These are phyloP conservation scores for Sebastes nivosus DNA, from an alignment of 2,797 vertebrate genomes.

Conservation along the genomic window DNA sequence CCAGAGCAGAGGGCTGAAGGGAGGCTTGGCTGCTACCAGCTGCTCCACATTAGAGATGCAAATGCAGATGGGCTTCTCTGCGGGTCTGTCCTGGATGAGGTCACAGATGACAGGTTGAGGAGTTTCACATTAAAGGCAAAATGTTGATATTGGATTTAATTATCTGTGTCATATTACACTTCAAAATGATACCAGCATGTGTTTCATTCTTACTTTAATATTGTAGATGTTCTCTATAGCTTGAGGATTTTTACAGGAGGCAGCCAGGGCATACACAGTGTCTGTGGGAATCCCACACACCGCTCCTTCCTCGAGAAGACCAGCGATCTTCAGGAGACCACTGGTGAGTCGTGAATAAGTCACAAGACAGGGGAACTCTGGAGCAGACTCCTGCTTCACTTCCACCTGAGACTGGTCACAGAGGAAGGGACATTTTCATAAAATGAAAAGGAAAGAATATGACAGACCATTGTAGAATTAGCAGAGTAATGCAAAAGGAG, in stretches of 20 bases:
- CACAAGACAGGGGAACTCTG: slow-evolving; percentile 73
- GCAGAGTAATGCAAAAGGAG: not conserved
- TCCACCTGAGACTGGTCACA: slow-evolving; percentile 49
- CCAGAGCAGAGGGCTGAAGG: slow-evolving; percentile 91
- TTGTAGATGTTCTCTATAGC: slow-evolving; percentile 87
- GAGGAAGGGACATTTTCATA: not conserved
- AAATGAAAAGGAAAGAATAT: not conserved
- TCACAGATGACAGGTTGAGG: slow-evolving; percentile 11
- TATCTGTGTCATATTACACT: not conserved
- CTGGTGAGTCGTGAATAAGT: slow-evolving; percentile 83
- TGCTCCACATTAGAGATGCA: slow-evolving; percentile 91
- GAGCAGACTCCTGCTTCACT: slow-evolving; percentile 47
- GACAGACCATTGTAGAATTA: not conserved
- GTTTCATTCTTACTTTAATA: slow-evolving; percentile 77
- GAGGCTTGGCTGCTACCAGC: slow-evolving; percentile 85
- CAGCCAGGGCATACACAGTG: slow-evolving; percentile 90
- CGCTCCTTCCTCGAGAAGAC: slow-evolving; percentile 79
- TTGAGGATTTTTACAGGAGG: slow-evolving; percentile 89
- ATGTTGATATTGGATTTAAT: not conserved
- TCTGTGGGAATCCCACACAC: slow-evolving; percentile 92
- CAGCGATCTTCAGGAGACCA: slow-evolving; percentile 82
- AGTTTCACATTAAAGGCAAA: not conserved
- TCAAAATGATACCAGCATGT: not conserved
- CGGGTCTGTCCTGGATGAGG: slow-evolving; percentile 85
- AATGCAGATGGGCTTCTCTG: slow-evolving; percentile 92